Base-by-base conservation (phyloP, 2,888 invertebrate species). In the Andrena chrysosceles region DNA sequence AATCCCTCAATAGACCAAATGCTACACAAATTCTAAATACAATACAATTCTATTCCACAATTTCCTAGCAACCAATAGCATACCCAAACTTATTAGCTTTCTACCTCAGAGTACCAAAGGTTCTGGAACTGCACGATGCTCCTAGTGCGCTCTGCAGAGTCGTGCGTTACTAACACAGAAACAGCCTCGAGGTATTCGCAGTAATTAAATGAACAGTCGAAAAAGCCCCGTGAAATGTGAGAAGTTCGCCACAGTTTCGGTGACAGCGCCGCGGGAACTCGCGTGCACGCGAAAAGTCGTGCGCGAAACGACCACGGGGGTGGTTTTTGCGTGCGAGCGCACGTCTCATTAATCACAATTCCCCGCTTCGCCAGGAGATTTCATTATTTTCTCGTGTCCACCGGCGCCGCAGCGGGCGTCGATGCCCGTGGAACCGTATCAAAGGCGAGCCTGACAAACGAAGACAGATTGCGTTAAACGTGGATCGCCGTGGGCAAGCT, bases 391-490 rank as follows among this genome's bases (percentile, higher is more conserved):
- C 82, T 64, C 80, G 73, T 72, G 79, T 73, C 84, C 72, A 72
- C 20, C 16, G 62, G 26, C 74, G 67, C 60, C 69, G 56, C 60
- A 42, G 72, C 62, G 60, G 33, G 69, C 72, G 75, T 66, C 70
- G 10, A 49, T 54, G 64, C 67, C 60, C 68, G 82, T 74, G 76
- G 68, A 77, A 85, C 80, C 78, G 74, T 74, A 77, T 85, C 86
- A 86, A 87, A 88, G 87, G 81, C 86, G 84, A 87, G 84, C 84
- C 80, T 85, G 84, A 78, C 86, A 84, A 87, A 89, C 88, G 88
- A 89, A 89, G 89, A 89, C 85, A 80, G 89, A 89, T 89, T 84
- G 86, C 84, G 84, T 85, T 82, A 78, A 81, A 76, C 81, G 81
- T 52, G 13, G 42, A 77, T 72, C 77, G 72, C 8, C 33, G 49